A percentile compares a stretch with the other conserved stretches of the same genome.
Evolutionary conservation across 2,113 vertebrate genomes (phyloP).

Genomic region (Catharus bicknelli): DNA sequence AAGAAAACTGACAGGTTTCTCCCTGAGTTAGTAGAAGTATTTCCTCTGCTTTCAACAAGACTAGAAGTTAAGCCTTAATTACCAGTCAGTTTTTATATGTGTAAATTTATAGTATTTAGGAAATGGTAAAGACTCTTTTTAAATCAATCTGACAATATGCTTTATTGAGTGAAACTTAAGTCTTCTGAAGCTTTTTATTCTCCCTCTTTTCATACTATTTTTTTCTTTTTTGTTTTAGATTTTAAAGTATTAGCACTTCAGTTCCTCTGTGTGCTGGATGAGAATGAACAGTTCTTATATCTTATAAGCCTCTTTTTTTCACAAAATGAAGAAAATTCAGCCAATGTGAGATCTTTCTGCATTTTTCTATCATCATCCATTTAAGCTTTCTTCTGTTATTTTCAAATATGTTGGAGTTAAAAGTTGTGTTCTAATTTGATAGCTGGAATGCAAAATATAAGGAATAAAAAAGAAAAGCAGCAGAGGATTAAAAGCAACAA

Average conservation of each 20-base stretch:
- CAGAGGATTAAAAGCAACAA: background rate
- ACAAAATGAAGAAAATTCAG: background rate
- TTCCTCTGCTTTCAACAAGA: background rate
- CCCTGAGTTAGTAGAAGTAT: background rate
- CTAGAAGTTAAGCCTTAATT: background rate
- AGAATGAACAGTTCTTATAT: background rate
- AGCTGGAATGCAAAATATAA: background rate
- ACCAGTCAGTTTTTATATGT: background rate
- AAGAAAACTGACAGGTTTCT: background rate
- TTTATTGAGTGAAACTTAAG: background rate
- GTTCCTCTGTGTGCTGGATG: background rate
- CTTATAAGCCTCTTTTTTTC: background rate
- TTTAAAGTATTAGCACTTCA: background rate
- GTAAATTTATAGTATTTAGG: background rate
- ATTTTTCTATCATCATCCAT: background rate
- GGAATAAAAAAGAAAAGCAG: background rate
- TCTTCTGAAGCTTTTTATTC: background rate
- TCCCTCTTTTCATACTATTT: background rate
- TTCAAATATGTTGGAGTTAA: background rate
- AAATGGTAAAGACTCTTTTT: background rate
- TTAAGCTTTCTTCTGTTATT: background rate
- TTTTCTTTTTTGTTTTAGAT: too few relatives aligned
- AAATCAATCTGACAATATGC: background rate
- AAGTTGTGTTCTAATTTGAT: background rate
- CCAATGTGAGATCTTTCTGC: background rate